Base-by-base conservation (phyloP, 1,140 invertebrate species). In the Chironomus tepperi region DNA sequence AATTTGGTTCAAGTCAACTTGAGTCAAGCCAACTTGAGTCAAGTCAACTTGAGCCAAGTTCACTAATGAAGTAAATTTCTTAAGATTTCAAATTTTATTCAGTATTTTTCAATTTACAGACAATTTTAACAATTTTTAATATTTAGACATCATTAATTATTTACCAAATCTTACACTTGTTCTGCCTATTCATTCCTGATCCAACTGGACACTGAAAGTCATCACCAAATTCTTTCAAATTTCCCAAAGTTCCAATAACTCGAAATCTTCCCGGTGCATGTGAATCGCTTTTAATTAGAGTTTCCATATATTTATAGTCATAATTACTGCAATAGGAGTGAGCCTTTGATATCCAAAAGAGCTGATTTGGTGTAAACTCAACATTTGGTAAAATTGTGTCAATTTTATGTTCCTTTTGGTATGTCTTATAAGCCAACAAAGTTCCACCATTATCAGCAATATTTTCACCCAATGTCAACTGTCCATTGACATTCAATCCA, bases 291-390 rank as follows among this genome's bases (percentile, higher is more conserved):
- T 79, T 76, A 16, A 81, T 76, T 42, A 79, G 43, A 74, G 78
- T 78, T 65, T 78, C 73, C 72, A 82, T 75, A 15, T 84, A 82
- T 81, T 88, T 84, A 2, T 75, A 75, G 43, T 2, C 15, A 2
- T 3, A 10, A 10, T 47, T 47, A 47, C 43, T 47, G 15, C 43
- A 47, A 9, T 15, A 47, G 2, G 43, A 15, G 1, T 6, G 90
- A 89, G 43, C 84, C 79, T 77, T 96, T 96, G 0, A 92, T 97
- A 67, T 97, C 96, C 19, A 57, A 65, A 74, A 64, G 5, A 57
- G 21, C 12, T 16, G 12, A 21, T 75, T 7, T 16, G 75, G 5
- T 47, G 15, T 42, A 7, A 9, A 19, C 6, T 19, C 5, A 7
- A 43, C 1, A 15, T 15, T 7, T 7, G 10, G 24, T 34, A 34